phyloP scores from a whole-genome alignment of 53 echinoderm and acorn worm species.

The Paelopatides confundens region DNA sequence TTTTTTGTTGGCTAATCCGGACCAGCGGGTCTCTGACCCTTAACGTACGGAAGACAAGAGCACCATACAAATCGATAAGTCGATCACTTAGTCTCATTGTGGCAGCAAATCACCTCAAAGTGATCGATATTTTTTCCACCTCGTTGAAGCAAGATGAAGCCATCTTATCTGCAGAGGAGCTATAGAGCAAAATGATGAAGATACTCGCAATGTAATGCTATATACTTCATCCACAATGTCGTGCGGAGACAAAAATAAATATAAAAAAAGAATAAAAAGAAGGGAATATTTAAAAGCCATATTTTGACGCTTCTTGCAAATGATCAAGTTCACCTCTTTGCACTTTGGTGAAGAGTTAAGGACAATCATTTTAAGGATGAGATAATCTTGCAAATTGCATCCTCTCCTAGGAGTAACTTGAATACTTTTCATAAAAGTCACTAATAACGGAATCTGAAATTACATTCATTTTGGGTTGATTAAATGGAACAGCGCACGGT shows the following conservation, averaged over 20 bases:
- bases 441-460: background rate
- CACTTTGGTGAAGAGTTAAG: conserved; percentile 14
- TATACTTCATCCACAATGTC: background rate
- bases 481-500: too few relatives aligned
- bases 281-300: background rate
- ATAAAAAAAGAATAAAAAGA: too few relatives aligned
- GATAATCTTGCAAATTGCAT: conserved; percentile 1
- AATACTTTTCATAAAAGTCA: background rate
- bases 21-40: conserved; percentile 28
- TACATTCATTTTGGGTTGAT: background rate
- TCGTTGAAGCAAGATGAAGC: conserved; percentile 16
- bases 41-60: background rate
- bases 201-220: background rate
- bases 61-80: background rate
- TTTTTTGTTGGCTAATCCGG: conserved; percentile 39
- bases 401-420: background rate
- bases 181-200: background rate
- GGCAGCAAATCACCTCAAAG: conserved; percentile 33
- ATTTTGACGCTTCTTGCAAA: background rate
- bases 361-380: conserved; percentile 27
- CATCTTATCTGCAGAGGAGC: background rate
- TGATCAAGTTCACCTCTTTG: background rate
- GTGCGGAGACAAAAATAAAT: too few relatives aligned
- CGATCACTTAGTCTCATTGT: conserved; percentile 16
- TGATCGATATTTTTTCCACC: conserved; percentile 7